Conservation (phyloP, 2,888 invertebrate genomes). For the Volucella inflata region DNA sequence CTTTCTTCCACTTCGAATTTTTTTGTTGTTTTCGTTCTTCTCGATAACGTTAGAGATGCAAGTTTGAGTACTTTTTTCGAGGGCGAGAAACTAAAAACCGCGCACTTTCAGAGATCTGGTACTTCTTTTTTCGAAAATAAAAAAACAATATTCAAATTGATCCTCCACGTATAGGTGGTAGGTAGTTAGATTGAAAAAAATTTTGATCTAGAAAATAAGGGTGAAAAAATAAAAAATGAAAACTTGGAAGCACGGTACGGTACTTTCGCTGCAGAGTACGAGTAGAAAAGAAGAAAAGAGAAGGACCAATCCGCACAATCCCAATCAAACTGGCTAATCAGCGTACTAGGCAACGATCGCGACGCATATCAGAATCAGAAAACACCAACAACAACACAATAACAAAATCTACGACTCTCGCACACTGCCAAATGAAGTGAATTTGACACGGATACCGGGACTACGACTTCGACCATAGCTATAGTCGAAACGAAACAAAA, state of each 20-base stretch:
- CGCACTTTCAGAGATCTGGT: slow-evolving; percentile 1
- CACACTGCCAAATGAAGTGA: slow-evolving; percentile 14
- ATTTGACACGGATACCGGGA: slow-evolving; percentile 7
- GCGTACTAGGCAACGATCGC: slow-evolving; percentile 47
- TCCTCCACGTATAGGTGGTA: not conserved
- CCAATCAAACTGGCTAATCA: slow-evolving; percentile 65
- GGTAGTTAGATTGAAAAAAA: not conserved
- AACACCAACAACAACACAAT: not conserved
- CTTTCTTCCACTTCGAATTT: slow-evolving; percentile 14
- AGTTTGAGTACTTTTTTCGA: slow-evolving; percentile 33
- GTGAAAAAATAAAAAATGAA: slow-evolving; percentile 1
- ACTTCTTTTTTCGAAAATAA: no score
- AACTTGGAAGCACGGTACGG: not conserved
- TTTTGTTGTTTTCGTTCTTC: slow-evolving; percentile 24
- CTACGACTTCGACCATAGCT: not conserved
- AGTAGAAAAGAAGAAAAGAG: not conserved
- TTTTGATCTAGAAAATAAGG: not conserved
- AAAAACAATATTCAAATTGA: not conserved
- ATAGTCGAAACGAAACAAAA: not conserved
- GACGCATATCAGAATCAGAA: slow-evolving; percentile 52
- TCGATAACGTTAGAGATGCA: slow-evolving; percentile 28
- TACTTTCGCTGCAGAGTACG: not conserved
- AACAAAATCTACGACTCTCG: slow-evolving; percentile 8
- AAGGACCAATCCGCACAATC: slow-evolving; percentile 46
- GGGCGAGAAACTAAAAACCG: not conserved